These are phyloP conservation scores for Volucella inflata DNA, from an alignment of 2,888 invertebrate genomes.

Conservation along the genomic window DNA sequence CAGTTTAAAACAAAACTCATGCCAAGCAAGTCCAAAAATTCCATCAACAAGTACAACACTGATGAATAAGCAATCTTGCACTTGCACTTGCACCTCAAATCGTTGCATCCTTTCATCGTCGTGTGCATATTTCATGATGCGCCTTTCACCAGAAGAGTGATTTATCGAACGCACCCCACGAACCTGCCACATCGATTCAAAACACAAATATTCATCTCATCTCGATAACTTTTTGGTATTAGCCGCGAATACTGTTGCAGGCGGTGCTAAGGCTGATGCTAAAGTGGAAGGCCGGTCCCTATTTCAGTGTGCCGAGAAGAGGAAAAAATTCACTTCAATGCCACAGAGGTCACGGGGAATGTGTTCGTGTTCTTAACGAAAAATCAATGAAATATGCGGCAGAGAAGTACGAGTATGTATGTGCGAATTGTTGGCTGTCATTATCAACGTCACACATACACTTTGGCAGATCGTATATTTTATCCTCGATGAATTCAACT, in stretches of 20 bases:
- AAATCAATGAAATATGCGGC: constrained; percentile 61
- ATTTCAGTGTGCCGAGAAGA: neutral
- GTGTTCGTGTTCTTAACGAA: constrained; percentile 43
- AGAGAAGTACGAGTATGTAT: constrained; percentile 35
- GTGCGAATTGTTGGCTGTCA: constrained; percentile 31
- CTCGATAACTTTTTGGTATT: constrained; percentile 24
- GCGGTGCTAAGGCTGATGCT: too few species aligned
- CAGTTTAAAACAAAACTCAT: neutral
- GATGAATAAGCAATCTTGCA: constrained; percentile 39
- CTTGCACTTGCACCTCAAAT: constrained; percentile 2
- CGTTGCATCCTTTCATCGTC: constrained; percentile 14
- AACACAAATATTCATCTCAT: constrained; percentile 26
- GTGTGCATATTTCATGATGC: constrained; percentile 32
- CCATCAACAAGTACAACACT: neutral
- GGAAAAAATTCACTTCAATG: constrained; percentile 34
- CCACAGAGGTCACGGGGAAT: constrained; percentile 41
- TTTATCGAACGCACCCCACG: constrained; percentile 35
- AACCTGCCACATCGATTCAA: neutral
- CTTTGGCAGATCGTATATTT: constrained; percentile 17
- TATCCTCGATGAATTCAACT: constrained; percentile 33
- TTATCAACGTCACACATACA: constrained; percentile 45
- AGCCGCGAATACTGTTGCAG: constrained; percentile 27
- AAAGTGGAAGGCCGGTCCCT: too few species aligned
- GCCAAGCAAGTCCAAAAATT: neutral
- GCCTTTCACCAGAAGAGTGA: neutral